Conservation (phyloP, 2,797 vertebrate species). For the Antennarius maculatus region DNA sequence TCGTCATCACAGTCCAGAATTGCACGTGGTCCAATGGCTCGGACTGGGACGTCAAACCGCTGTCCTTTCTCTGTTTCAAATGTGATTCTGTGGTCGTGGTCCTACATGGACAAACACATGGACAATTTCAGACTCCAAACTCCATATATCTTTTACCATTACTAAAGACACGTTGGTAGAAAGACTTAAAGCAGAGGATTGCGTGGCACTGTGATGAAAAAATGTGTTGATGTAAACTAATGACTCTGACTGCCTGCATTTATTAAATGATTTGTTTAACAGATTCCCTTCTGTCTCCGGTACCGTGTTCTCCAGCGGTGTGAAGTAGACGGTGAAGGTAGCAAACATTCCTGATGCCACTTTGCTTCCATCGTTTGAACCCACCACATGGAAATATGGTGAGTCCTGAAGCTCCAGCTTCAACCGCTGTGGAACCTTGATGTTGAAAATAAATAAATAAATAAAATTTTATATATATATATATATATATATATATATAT, state of each 20-base stretch:
- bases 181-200: too few relatives aligned
- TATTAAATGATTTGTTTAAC: too few relatives aligned
- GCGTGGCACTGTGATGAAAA: too few relatives aligned
- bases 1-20: constrained; percentile 88
- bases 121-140: too few relatives aligned
- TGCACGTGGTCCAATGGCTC: constrained; percentile 87
- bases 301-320: constrained; percentile 88
- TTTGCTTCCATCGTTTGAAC: constrained; percentile 77
- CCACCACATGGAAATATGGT: constrained; percentile 84
- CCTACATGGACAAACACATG: constrained; percentile 69
- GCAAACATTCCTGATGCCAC: constrained; percentile 84
- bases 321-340: constrained; percentile 83
- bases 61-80: constrained; percentile 87
- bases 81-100: constrained; percentile 85
- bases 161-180: too few relatives aligned
- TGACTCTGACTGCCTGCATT: too few relatives aligned
- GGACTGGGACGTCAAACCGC: constrained; percentile 87
- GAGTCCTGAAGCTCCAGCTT: constrained; percentile 84
- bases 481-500: too few relatives aligned
- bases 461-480: too few relatives aligned
- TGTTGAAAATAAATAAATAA: too few relatives aligned
- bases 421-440: constrained; percentile 84
- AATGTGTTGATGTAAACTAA: too few relatives aligned
- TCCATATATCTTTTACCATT: too few relatives aligned
- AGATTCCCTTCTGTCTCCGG: background rate